phyloP scores from a whole-genome alignment of 23 tunicate genomes.

The Ascidia mentula region DNA sequence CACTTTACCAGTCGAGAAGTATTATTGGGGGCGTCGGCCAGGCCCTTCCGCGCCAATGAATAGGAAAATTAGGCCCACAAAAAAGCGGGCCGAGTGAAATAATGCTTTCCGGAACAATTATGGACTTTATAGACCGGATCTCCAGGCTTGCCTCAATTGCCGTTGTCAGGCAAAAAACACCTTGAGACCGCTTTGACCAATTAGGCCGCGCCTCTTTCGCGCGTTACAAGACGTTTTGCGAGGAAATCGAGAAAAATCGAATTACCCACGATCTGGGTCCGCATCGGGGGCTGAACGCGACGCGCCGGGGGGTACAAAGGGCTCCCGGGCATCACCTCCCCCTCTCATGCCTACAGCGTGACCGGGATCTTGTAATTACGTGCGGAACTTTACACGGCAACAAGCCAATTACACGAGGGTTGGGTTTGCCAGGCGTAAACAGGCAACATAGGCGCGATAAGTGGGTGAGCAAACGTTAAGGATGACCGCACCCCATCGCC shows the following conservation, averaged over 20 bases:
- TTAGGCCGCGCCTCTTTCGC: background rate
- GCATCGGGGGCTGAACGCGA: no score
- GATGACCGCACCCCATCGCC: no score
- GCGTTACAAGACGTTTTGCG: background rate
- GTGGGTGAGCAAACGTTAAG: no score
- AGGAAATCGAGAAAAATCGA: background rate
- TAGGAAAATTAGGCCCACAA: background rate
- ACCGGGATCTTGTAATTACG: background rate
- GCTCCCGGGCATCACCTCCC: no score
- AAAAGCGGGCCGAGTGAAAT: background rate
- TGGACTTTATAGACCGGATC: no score
- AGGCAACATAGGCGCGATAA: no score
- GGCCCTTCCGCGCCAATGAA: background rate
- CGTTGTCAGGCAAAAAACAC: no score
- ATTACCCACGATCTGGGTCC: background rate
- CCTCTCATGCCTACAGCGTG: conserved; percentile 1
- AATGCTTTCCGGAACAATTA: background rate
- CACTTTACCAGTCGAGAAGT: no score
- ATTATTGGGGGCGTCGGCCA: no score
- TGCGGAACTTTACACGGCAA: background rate
- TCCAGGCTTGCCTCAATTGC: no score
- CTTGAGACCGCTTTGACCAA: no score
- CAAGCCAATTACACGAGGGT: background rate
- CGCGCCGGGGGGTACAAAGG: no score
- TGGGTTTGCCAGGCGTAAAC: background rate